A percentile compares a stretch with the other conserved stretches of the same genome.
Evolutionary conservation across 2,113 vertebrate species (phyloP).

Genomic region (Bos javanicus): DNA sequence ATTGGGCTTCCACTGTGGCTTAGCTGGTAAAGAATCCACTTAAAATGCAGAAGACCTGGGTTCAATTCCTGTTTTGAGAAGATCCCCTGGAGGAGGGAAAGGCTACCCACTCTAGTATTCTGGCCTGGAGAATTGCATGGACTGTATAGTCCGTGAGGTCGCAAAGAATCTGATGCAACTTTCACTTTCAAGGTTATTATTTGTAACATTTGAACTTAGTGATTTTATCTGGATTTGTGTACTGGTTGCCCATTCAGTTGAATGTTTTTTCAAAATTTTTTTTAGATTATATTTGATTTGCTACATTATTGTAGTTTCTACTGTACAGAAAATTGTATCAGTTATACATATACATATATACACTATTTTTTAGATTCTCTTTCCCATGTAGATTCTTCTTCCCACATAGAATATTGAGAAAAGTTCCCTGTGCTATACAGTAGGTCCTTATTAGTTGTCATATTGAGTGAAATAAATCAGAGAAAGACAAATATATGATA

Average conservation of each 20-base stretch:
- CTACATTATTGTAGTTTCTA: not conserved
- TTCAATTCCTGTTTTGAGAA: not conserved
- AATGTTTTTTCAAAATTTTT: not conserved
- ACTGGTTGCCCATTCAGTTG: not conserved
- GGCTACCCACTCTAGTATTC: not conserved
- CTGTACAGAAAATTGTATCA: not conserved
- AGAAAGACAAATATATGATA: not conserved
- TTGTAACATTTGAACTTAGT: not conserved
- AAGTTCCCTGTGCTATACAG: not conserved
- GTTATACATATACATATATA: not conserved
- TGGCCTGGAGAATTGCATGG: not conserved
- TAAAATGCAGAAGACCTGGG: not conserved
- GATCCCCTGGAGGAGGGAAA: not conserved
- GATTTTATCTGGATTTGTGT: not conserved
- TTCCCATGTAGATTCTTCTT: not conserved
- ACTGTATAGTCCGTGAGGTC: accelerated
- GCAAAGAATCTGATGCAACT: not conserved
- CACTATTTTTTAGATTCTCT: not conserved
- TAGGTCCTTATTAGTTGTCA: not conserved
- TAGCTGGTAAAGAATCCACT: not conserved
- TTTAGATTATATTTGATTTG: not conserved
- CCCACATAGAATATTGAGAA: not conserved
- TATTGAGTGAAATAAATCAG: not conserved
- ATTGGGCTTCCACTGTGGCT: not conserved
- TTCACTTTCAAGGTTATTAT: not conserved